A percentile compares a stretch with the other conserved stretches of the same genome.
phyloP scores from a whole-genome alignment of 2,888 invertebrate genomes.

The Drosophila peninsularis region DNA sequence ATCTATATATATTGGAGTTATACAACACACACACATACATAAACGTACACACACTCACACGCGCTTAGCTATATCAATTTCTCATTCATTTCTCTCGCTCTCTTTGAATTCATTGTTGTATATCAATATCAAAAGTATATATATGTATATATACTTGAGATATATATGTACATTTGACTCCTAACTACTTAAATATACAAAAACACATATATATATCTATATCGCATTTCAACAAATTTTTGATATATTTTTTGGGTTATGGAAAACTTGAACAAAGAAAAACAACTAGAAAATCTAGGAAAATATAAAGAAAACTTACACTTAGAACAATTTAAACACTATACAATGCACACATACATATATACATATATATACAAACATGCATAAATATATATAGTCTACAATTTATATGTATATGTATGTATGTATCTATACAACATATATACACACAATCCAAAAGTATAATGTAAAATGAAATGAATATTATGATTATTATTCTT shows the following conservation, averaged over 20 bases:
- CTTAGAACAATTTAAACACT: conserved; percentile 74
- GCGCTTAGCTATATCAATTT: conserved; percentile 34
- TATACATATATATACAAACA: conserved; percentile 36
- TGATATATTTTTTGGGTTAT: conserved; percentile 77
- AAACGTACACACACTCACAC: conserved; percentile 26
- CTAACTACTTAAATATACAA: conserved; percentile 48
- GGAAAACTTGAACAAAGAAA: conserved; percentile 46
- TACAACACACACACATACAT: conserved; percentile 31
- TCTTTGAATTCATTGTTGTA: conserved; percentile 49
- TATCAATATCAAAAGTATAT: conserved; percentile 53
- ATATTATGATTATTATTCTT: conserved; percentile 49
- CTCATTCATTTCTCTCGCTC: conserved; percentile 31
- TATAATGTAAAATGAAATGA: conserved; percentile 44
- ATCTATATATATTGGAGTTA: conserved; percentile 26
- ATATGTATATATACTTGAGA: conserved; percentile 30
- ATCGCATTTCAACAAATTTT: conserved; percentile 69
- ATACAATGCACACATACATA: conserved; percentile 54
- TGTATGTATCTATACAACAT: conserved; percentile 12
- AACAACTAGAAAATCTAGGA: conserved; percentile 70
- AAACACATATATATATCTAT: conserved; percentile 48
- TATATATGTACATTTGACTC: conserved; percentile 49
- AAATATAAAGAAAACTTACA: conserved; percentile 42
- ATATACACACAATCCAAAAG: conserved; percentile 15
- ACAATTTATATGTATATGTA: conserved; percentile 30
- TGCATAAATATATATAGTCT: conserved; percentile 42